Base-by-base conservation (phyloP, 2,113 vertebrate genomes). In the Cisticola juncidis region DNA sequence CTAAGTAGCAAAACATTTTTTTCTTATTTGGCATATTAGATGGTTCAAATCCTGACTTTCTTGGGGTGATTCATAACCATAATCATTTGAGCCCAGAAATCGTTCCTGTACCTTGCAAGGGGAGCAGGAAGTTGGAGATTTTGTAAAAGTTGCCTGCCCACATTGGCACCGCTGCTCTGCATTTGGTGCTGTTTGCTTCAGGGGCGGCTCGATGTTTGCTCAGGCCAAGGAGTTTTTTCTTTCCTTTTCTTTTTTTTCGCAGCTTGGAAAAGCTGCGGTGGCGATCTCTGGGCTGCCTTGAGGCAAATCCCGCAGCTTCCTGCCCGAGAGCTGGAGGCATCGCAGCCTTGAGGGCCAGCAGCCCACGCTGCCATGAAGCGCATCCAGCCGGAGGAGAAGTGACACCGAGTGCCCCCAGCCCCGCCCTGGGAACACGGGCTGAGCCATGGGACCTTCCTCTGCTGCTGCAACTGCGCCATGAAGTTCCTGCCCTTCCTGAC, bases 121-220 rank as follows among this genome's bases (percentile, higher is more conserved):
- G 26, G 14, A 5, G 14, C 2, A 22, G 13, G 28, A 36, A 23
- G 12, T 1, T 47, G 26, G 23, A 0, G 1, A 4, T n/a, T 56
- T n/a, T n/a, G 38, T 21, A 9, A 47, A 56, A 56, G 18, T 28
- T 47, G 47, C 57, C 22, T 3, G 3, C 28, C 19, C 19, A 19
- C 14, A 28, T 47, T 56, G 12, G 2, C 7, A 13, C 5, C 35
- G 6, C 2, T 21, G 45, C 9, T 50, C 8, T 20, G 23, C 11
- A 8, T 1, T 2, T 28, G 2, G 5, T 14, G 29, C 6, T 50
- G 31, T 42, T 35, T 60, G 36, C 54, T 58, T 42, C 45, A 6
- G 24, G 12, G 23, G 9, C 9, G 1, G 35, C 28, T 69, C 11
- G 4, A 31, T 26, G 14, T 62, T 33, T 36, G 9, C 11, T 18